Evolutionary conservation across 2,888 invertebrate species (phyloP).

Genomic region (Drosophila heteroneura): DNA sequence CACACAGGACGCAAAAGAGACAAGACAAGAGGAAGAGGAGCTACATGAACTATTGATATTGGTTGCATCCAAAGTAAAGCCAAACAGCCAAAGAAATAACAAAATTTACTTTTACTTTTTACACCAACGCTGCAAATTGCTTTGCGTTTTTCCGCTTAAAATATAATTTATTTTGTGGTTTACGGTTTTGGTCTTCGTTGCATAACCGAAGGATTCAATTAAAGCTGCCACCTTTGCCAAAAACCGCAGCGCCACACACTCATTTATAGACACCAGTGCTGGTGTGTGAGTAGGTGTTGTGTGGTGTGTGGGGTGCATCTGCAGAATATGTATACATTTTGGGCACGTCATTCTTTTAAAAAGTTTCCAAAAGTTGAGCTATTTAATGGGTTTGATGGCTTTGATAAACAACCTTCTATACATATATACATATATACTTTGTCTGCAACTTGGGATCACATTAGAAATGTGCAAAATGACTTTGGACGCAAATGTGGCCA

Average conservation of each 20-base stretch:
- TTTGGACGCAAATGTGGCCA: constrained; percentile 35
- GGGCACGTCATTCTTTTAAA: constrained; percentile 21
- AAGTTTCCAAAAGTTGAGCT: constrained; percentile 23
- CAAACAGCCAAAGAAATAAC: constrained; percentile 22
- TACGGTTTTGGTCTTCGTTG: constrained; percentile 25
- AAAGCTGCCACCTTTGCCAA: constrained; percentile 44
- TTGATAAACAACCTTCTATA: constrained; percentile 1
- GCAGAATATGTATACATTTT: neutral
- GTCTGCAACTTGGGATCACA: neutral
- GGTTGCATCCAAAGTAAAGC: constrained; percentile 32
- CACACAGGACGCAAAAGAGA: neutral
- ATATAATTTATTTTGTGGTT: constrained; percentile 66
- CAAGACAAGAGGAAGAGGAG: constrained; percentile 3
- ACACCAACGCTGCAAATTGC: constrained; percentile 55
- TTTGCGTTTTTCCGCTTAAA: constrained; percentile 55
- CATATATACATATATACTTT: neutral
- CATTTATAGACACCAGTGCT: neutral
- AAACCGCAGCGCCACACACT: constrained; percentile 26
- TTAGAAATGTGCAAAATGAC: constrained; percentile 3
- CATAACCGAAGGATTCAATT: constrained; percentile 71
- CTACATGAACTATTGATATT: constrained; percentile 4
- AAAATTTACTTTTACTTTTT: constrained; percentile 46
- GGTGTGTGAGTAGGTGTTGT: neutral
- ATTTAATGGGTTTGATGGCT: constrained; percentile 37
- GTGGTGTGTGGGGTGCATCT: neutral